Base-by-base conservation (phyloP, 2,888 invertebrate genomes). In the Poecilus cupreus region DNA sequence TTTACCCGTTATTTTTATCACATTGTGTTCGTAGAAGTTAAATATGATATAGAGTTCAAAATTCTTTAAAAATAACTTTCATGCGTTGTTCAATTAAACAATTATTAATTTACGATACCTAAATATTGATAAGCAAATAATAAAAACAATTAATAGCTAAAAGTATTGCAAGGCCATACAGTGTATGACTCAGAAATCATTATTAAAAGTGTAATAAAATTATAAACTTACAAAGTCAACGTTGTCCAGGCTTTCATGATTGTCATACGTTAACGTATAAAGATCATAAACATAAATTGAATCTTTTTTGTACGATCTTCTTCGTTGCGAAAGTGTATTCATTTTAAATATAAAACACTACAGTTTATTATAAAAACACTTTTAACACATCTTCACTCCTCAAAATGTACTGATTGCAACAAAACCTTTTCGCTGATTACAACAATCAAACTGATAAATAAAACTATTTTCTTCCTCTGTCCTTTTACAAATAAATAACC, bases 241-340 rank as follows among this genome's bases (percentile, higher is more conserved):
- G 86, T 93, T 93, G 87, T 94, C 94, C 84, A 94, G 91, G 68
- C 93, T 94, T 89, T 96, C 96, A 86, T 95, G 93, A 86, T 95
- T 94, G 88, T 95, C 95, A 88, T 96, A 96, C 74, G 96, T 96
- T 85, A 96, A 92, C 72, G 96, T 96, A 87, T 96, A 96, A 83
- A 96, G 92, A 90, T 96, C 96, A 87, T 94, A 91, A 82, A 96
- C 92, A 89, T 95, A 96, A 85, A 95, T 91, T 60, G 95, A 95
- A 87, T 96, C 96, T 90, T 96, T 96, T 90, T 96, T 96, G 88
- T 96, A 96, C 89, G 96, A 90, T 90, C 91, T 91, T 82, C 90
- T 79, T 16, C 68, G 13, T 10, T 70, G 18, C 18, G n/a, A n/a
- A n/a, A n/a, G n/a, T n/a, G 51, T 60, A 37, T 70, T 79, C 26